Evolutionary conservation across 2,888 invertebrate species (phyloP).

Genomic region (Crossocerus cetratus): DNA sequence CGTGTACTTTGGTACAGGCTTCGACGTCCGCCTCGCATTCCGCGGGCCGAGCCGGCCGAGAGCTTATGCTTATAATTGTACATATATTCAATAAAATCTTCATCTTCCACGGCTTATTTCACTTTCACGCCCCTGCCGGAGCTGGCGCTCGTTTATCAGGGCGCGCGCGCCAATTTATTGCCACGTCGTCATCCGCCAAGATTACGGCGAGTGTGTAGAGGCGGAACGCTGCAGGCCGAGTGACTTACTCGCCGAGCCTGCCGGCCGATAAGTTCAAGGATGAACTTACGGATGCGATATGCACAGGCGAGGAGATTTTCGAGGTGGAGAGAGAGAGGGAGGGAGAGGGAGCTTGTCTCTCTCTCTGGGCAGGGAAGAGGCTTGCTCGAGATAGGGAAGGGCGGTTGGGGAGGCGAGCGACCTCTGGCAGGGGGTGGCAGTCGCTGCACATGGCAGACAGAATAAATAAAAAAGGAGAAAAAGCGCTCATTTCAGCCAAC

Average conservation of each 20-base stretch:
- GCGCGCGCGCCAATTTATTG: constrained; percentile 3
- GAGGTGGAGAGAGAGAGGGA: no score
- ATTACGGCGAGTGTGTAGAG: not conserved
- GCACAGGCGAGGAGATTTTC: constrained; percentile 2
- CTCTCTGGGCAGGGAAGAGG: constrained; percentile 27
- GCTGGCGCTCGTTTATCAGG: not conserved
- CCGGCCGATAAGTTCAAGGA: constrained; percentile 12
- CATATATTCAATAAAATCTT: constrained; percentile 23
- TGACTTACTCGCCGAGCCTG: not conserved
- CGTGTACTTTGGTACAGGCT: no score
- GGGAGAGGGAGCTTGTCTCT: not conserved
- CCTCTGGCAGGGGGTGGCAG: constrained; percentile 56
- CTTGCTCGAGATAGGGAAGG: constrained; percentile 39
- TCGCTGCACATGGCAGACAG: constrained; percentile 67
- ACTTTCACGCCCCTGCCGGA: not conserved
- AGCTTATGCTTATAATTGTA: constrained; percentile 2
- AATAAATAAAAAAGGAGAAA: constrained; percentile 68
- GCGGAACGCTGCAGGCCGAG: not conserved
- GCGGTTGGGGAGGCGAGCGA: constrained; percentile 54
- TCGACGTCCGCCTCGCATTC: no score
- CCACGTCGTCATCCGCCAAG: constrained; percentile 6
- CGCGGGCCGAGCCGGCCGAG: no score
- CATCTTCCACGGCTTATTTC: constrained; percentile 9
- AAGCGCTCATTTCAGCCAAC: constrained; percentile 66
- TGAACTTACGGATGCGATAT: constrained; percentile 5